Base-by-base conservation (phyloP, 2,888 invertebrate species). In the Phengaris arion region DNA sequence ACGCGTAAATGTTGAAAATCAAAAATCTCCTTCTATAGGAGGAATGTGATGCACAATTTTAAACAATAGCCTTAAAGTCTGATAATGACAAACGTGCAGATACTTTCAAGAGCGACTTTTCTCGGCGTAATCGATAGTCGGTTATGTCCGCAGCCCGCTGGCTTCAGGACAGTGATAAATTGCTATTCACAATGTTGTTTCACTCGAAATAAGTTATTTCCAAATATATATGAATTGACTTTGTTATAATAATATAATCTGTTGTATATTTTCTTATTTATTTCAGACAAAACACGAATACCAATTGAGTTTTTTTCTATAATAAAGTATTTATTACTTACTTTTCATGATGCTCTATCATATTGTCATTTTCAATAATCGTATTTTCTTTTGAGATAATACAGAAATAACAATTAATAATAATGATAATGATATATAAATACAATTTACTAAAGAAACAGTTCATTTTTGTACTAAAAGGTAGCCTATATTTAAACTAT, bases 61-160 rank as follows among this genome's bases (percentile, higher is more conserved):
- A 9, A 8, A 59, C 7, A 57, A 57, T 57, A 15, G 57, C 2
- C 35, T 48, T 9, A 59, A 59, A 59, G 15, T 57, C 15, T 57
- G 57, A 57, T 57, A 57, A 57, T 15, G 8, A 57, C 4, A 57
- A 57, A 57, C n/a, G 8, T n/a, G 7, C 48, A 48, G 48, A 48
- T 48, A 57, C 15, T 15, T 10, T 59, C 22, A 59, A 59, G 48
- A 48, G 15, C 59, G 59, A 10, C 22, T 59, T 59, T 59, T 59
- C 59, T 59, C 59, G 59, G 15, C 22, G 59, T 15, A 59, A 59
- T 59, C 59, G 59, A 59, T 59, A 59, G 8, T 13, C 54, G 59
- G 22, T 22, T 22, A 22, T 59, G 59, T 5, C 59, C 22, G 59
- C 2, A 35, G 35, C 35, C 35, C 35, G 35, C 35, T 2, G 35